Evolutionary conservation across 1,140 invertebrate genomes (phyloP).

Genomic region (Calosoma granatense): DNA sequence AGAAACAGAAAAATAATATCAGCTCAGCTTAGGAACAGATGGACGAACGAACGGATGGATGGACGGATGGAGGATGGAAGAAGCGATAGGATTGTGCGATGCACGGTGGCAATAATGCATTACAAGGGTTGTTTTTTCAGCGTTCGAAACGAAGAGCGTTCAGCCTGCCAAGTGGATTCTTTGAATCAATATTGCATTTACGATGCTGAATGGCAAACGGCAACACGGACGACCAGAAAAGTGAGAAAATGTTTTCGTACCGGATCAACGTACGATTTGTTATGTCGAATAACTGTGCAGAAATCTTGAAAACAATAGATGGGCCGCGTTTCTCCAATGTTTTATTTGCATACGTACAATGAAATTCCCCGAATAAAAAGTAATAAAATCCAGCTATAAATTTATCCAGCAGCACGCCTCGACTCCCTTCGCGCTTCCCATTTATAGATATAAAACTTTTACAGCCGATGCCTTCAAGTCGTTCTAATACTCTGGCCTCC

Average conservation of each 20-base stretch:
- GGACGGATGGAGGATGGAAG: neutral
- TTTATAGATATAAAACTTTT: constrained; percentile 8
- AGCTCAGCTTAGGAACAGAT: constrained; percentile 25
- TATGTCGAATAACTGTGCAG: constrained; percentile 15
- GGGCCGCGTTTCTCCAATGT: constrained; percentile 22
- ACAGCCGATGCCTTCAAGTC: neutral
- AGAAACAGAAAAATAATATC: constrained; percentile 27
- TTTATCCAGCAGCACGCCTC: constrained; percentile 16
- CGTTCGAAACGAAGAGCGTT: constrained; percentile 17
- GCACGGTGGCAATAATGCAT: constrained; percentile 28
- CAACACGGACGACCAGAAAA: neutral
- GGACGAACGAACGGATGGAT: constrained; percentile 13
- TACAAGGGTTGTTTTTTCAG: constrained; percentile 27
- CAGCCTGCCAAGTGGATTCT: constrained; percentile 22
- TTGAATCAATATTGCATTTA: constrained; percentile 31
- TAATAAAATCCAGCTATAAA: constrained; percentile 25
- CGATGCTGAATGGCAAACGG: neutral
- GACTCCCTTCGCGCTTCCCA: neutral
- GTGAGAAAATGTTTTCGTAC: neutral
- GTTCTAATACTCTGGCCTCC: constrained; percentile 12
- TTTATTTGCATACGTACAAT: constrained; percentile 30
- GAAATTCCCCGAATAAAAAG: constrained; percentile 28
- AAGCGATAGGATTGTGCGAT: neutral
- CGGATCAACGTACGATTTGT: constrained; percentile 20
- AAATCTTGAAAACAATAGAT: constrained; percentile 28